A percentile compares a stretch with the other conserved stretches of the same genome.
These are phyloP conservation scores for Pammene fasciana DNA, from an alignment of 2,888 invertebrate genomes.

Conservation along the genomic window DNA sequence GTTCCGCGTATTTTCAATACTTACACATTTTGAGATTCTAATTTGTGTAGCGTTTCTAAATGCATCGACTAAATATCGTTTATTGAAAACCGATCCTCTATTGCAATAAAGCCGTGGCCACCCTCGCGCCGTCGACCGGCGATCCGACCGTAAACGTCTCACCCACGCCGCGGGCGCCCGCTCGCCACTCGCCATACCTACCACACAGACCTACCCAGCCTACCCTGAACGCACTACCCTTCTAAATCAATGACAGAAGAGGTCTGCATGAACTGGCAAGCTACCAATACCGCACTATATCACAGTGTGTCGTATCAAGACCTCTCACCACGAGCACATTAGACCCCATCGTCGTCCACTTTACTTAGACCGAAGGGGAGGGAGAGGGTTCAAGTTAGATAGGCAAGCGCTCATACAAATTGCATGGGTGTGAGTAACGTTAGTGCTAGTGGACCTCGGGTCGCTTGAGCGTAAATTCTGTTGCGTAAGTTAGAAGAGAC, in stretches of 20 bases:
- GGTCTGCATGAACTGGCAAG: conserved; percentile 58
- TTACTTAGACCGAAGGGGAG: conserved; percentile 54
- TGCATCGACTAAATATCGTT: conserved; percentile 19
- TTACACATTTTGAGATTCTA: conserved; percentile 15
- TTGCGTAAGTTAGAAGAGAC: conserved; percentile 81
- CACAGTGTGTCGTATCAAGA: conserved; percentile 77
- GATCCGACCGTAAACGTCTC: conserved; percentile 83
- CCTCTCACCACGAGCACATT: conserved; percentile 71
- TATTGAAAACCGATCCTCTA: conserved; percentile 32
- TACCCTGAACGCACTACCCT: conserved; percentile 53
- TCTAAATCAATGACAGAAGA: conserved; percentile 50
- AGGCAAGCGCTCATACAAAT: conserved; percentile 70
- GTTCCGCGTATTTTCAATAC: not conserved
- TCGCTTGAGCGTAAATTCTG: conserved; percentile 81
- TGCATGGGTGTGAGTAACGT: conserved; percentile 79
- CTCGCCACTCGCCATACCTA: conserved; percentile 77
- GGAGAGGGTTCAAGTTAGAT: conserved; percentile 52
- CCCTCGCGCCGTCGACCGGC: conserved; percentile 74
- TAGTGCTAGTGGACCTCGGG: conserved; percentile 75
- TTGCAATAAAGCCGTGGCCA: conserved; percentile 52
- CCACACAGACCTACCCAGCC: conserved; percentile 62
- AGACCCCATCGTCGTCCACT: conserved; percentile 61
- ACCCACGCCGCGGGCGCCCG: conserved; percentile 77
- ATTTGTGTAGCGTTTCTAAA: conserved; percentile 11
- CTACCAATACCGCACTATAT: conserved; percentile 77